phyloP scores from a whole-genome alignment of 2,888 invertebrate species.

The Heliconius hortense region DNA sequence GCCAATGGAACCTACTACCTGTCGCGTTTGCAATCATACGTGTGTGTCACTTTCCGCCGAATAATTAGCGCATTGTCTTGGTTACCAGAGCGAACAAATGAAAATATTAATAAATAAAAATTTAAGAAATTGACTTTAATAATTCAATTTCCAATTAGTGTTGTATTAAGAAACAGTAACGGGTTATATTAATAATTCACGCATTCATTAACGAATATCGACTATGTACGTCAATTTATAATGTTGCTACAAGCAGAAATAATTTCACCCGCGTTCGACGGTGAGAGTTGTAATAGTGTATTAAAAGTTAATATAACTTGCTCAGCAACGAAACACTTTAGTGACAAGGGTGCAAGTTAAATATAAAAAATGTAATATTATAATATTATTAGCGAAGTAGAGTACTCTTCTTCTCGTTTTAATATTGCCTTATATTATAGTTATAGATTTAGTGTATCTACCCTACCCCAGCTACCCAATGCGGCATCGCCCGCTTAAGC shows the following conservation, averaged over 20 bases:
- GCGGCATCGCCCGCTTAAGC: too few species aligned
- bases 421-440: neutral
- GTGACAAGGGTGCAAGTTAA: neutral
- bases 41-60: too few species aligned
- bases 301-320: conserved; percentile 14
- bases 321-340: neutral
- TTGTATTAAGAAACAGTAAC: neutral
- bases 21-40: too few species aligned
- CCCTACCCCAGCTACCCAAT: too few species aligned
- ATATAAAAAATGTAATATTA: neutral
- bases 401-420: neutral
- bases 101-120: neutral
- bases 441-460: neutral
- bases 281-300: conserved; percentile 24
- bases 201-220: conserved; percentile 1
- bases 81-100: too few species aligned
- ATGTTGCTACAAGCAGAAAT: neutral
- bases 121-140: neutral
- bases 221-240: neutral
- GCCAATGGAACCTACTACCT: too few species aligned
- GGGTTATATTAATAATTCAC: conserved; percentile 5
- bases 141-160: neutral
- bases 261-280: neutral
- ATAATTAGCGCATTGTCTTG: too few species aligned
- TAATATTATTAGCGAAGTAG: neutral